phyloP scores from a whole-genome alignment of 1,140 invertebrate genomes.

The Mactra quadrangularis region DNA sequence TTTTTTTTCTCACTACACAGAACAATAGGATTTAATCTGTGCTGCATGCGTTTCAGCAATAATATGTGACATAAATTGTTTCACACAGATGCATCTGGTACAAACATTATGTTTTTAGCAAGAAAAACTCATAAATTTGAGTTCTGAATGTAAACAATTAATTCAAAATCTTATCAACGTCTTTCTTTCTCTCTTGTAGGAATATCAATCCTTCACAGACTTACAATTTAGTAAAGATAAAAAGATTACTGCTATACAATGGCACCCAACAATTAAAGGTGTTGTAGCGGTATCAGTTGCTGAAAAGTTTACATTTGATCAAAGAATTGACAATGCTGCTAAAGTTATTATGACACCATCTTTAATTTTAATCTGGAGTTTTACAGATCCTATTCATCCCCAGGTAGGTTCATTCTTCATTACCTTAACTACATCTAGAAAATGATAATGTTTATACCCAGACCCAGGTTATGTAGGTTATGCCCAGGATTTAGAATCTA shows the following conservation, averaged over 20 bases:
- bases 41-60: too few relatives aligned
- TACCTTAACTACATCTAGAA: not conserved
- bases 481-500: too few relatives aligned
- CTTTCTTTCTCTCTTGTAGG: too few relatives aligned
- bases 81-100: too few relatives aligned
- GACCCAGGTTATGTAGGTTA: not conserved
- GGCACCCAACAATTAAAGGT: slow-evolving; percentile 84
- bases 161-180: too few relatives aligned
- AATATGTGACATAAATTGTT: too few relatives aligned
- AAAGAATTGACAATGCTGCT: slow-evolving; percentile 82
- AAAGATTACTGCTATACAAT: slow-evolving; percentile 84
- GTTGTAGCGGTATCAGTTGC: slow-evolving; percentile 83
- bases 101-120: too few relatives aligned
- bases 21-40: too few relatives aligned
- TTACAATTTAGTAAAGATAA: slow-evolving; percentile 84
- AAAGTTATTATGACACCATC: slow-evolving; percentile 84
- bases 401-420: slow-evolving; percentile 76
- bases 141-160: too few relatives aligned
- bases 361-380: slow-evolving; percentile 85
- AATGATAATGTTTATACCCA: too few relatives aligned
- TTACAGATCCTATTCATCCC: slow-evolving; percentile 84
- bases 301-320: slow-evolving; percentile 83
- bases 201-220: slow-evolving; percentile 85
- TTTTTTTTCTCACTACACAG: too few relatives aligned
- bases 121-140: too few relatives aligned